phyloP scores from a whole-genome alignment of 2,888 invertebrate genomes.

The Mesorhabditis belari region DNA sequence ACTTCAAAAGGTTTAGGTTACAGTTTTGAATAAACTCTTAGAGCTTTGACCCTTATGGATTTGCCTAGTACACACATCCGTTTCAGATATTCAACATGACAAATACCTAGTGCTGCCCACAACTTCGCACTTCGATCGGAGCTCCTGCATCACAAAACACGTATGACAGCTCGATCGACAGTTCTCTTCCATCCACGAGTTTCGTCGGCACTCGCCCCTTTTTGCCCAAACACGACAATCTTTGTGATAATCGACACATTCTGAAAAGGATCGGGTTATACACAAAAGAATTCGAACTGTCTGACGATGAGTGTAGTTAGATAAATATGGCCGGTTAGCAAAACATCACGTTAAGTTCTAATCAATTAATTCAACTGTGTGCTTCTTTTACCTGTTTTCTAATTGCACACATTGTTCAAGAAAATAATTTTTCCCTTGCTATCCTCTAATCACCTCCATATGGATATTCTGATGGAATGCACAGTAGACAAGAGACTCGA shows the following conservation, averaged over 20 bases:
- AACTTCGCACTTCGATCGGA: constrained; percentile 18
- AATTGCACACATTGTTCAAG: too few species aligned
- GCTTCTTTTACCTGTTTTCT: too few species aligned
- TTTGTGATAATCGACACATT: constrained; percentile 36
- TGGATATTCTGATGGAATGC: constrained; percentile 42
- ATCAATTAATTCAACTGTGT: too few species aligned
- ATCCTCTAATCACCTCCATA: constrained; percentile 41
- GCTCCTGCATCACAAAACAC: constrained; percentile 23
- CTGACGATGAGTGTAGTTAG: too few species aligned
- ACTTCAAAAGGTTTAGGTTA: too few species aligned
- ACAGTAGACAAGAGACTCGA: constrained; percentile 47
- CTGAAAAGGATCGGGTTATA: constrained; percentile 6
- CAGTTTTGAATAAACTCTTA: too few species aligned
- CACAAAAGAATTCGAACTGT: background rate
- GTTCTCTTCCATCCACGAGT: constrained; percentile 48
- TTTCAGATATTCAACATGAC: too few species aligned
- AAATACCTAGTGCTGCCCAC: background rate
- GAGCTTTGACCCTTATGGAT: too few species aligned
- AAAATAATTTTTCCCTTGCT: too few species aligned
- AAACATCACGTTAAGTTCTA: too few species aligned
- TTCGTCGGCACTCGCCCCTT: constrained; percentile 41
- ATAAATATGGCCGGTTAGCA: too few species aligned
- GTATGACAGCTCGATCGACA: constrained; percentile 28
- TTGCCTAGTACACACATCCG: too few species aligned
- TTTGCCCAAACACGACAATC: constrained; percentile 36